Percentiles rank a stretch among this genome's conserved stretches.
These are phyloP conservation scores for Stegodyphus mimosarum DNA, from an alignment of 1,140 invertebrate genomes.

Conservation along the genomic window DNA sequence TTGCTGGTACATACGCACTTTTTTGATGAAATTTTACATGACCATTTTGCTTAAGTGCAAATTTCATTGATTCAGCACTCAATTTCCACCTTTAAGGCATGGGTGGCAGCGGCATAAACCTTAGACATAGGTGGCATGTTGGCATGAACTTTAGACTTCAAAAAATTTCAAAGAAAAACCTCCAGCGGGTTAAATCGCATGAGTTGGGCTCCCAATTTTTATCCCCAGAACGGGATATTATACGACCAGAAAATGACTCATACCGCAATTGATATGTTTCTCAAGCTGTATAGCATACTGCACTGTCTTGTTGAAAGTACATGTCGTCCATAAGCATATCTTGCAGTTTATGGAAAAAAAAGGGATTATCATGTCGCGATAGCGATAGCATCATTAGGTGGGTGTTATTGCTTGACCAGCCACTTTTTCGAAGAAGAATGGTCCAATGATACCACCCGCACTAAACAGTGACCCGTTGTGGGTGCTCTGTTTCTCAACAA, in stretches of 20 bases:
- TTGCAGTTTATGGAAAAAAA: too few species aligned
- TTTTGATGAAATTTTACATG: neutral
- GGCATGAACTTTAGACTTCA: neutral
- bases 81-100: neutral
- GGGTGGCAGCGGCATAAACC: too few species aligned
- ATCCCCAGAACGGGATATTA: neutral
- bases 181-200: neutral
- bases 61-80: neutral
- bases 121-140: too few species aligned
- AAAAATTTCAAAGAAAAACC: neutral
- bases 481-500: too few species aligned
- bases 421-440: too few species aligned
- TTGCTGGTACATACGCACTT: neutral
- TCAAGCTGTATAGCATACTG: neutral
- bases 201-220: neutral
- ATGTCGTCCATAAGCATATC: too few species aligned
- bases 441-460: too few species aligned
- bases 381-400: too few species aligned
- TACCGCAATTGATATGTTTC: neutral
- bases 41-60: neutral
- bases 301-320: too few species aligned
- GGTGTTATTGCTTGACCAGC: too few species aligned
- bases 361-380: too few species aligned
- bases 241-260: neutral
- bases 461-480: too few species aligned